Evolutionary conservation across 2,888 invertebrate genomes (phyloP).

Genomic region (Folsomia candida): DNA sequence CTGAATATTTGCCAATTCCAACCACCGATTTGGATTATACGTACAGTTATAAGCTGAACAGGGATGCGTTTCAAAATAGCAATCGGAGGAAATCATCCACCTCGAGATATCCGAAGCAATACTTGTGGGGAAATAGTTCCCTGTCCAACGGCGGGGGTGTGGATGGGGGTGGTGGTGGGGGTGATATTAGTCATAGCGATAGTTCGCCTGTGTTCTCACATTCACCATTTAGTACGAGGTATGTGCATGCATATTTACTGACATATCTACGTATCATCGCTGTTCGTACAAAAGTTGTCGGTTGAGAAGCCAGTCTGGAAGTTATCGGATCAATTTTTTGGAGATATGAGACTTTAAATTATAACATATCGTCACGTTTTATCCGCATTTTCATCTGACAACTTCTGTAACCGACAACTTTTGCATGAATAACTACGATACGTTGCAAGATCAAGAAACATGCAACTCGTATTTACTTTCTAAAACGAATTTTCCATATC

Average conservation of each 20-base stretch:
- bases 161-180: neutral
- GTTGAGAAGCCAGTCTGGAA: too few species aligned
- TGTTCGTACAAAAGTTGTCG: too few species aligned
- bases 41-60: conserved; percentile 49
- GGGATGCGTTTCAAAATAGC: conserved; percentile 39
- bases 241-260: neutral
- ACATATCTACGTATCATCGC: too few species aligned
- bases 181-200: neutral
- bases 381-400: too few species aligned
- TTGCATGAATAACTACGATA: too few species aligned
- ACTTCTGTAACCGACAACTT: too few species aligned
- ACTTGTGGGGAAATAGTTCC: neutral
- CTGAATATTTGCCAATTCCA: conserved; percentile 2
- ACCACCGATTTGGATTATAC: conserved; percentile 45
- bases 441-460: too few species aligned
- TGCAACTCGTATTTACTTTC: too few species aligned
- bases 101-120: conserved; percentile 19
- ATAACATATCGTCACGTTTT: too few species aligned
- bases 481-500: too few species aligned
- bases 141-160: neutral
- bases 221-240: neutral
- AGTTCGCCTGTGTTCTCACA: neutral
- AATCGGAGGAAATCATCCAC: conserved; percentile 24
- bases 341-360: too few species aligned
- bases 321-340: too few species aligned